A percentile compares a stretch with the other conserved stretches of the same genome.
Conservation (phyloP, 1,140 invertebrate genomes). For the Lasaia peninsularis region DNA sequence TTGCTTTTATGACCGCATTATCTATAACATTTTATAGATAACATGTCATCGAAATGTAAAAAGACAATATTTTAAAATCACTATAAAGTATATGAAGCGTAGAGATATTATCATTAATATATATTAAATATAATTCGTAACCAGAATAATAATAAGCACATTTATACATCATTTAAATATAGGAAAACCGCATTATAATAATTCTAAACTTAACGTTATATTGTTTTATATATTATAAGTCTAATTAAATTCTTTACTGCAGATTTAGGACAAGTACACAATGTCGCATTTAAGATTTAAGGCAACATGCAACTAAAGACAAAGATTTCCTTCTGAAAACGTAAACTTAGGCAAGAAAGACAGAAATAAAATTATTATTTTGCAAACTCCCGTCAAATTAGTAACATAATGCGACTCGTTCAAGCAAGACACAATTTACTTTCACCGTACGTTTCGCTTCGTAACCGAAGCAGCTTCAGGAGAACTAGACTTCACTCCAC, state of each 20-base stretch:
- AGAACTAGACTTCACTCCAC: too few relatives aligned
- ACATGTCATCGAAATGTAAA: neutral
- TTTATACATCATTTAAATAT: neutral
- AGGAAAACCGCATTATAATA: neutral
- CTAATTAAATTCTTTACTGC: slow-evolving; percentile 4
- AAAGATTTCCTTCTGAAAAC: too few relatives aligned
- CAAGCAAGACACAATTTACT: too few relatives aligned
- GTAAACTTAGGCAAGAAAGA: too few relatives aligned
- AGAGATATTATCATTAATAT: neutral
- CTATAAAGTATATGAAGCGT: neutral
- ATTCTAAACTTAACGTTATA: slow-evolving; percentile 7
- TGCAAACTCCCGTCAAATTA: too few relatives aligned
- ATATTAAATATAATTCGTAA: neutral
- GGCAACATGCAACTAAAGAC: neutral
- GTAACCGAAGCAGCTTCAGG: too few relatives aligned
- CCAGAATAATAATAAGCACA: neutral
- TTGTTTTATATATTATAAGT: neutral
- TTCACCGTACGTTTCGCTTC: too few relatives aligned
- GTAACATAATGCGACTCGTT: too few relatives aligned
- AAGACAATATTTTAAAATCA: slow-evolving; percentile 5
- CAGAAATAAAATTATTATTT: too few relatives aligned
- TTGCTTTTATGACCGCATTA: too few relatives aligned
- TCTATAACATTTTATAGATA: too few relatives aligned
- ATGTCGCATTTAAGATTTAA: neutral
- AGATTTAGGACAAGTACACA: slow-evolving; percentile 3